Evolutionary conservation across 2,797 vertebrate species (phyloP), one percentile per base, ranked within the genome.

Genomic region (Hyperoplus lanceolatus): DNA sequence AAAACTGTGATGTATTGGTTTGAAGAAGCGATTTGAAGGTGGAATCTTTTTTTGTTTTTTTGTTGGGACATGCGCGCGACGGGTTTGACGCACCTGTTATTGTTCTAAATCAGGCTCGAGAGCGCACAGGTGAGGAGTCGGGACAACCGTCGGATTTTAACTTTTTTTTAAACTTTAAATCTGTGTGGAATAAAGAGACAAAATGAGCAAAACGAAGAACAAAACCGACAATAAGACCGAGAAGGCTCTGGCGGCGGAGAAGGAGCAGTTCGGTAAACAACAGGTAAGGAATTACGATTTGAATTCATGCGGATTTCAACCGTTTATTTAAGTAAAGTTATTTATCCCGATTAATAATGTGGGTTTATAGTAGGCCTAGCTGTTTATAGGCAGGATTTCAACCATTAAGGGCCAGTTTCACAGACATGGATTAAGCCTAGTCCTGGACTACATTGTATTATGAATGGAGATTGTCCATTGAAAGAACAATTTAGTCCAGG

Each of bases 191-290:
- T 49, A 90, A 89, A 87, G 90, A 79, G 70, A 84, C 88, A 92
- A 94, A 88, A 94, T 97, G 97, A 96, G 96, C 87, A 94, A 94
- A 70, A 21, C 87, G 14, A 97, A 98, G 79, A 96, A 90, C 15
- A 96, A 97, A 81, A 94, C 88, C 68, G 97, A 98, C 49, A 96
- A 97, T 80, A 97, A 93, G 89, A 95, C 96, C 3, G 97, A 97
- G 61, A 97, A 97, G 67, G 96, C 95, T 85, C 82, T 98, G 91
- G 97, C 97, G 75, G 97, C 96, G 8, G 97, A 98, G 90, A 96
- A 97, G 86, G 97, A 98, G 89, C 97, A 98, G 85, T 98, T 98
- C 81, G 95, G 95, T 70, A 97, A 96, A 92, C 96, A 92, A 12
- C 98, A 99, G 97, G 97, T 96, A 75, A 93, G 91, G 51, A 3